These are phyloP conservation scores for Aethes cnicana DNA, from an alignment of 2,888 invertebrate genomes.

Conservation along the genomic window DNA sequence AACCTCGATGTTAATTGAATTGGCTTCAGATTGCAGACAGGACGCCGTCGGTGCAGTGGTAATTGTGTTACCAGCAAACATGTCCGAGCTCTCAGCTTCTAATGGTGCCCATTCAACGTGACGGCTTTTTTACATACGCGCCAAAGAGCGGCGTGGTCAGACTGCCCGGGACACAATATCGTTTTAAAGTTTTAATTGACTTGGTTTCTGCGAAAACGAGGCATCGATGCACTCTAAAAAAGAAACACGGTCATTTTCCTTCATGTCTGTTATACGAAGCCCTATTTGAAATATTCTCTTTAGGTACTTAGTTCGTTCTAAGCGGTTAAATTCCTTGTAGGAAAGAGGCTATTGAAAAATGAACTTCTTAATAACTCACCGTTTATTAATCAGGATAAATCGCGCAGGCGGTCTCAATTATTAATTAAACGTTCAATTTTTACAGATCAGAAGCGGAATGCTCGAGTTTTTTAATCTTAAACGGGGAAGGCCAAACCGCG, in stretches of 20 bases:
- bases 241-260: too few species aligned
- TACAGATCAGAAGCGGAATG: background rate
- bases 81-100: conserved; percentile 53
- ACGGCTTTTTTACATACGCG: conserved; percentile 46
- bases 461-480: conserved; percentile 15
- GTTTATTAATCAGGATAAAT: background rate
- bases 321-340: too few species aligned
- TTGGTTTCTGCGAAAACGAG: background rate
- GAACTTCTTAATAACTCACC: background rate
- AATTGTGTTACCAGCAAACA: conserved; percentile 73
- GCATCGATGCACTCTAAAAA: too few species aligned
- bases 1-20: conserved; percentile 77
- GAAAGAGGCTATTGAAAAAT: too few species aligned
- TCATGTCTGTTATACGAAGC: too few species aligned
- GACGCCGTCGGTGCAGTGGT: conserved; percentile 58
- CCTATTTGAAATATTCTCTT: too few species aligned
- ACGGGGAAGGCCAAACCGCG: conserved; percentile 3
- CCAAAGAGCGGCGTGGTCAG: conserved; percentile 33
- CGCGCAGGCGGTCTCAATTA: background rate
- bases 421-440: conserved; percentile 3
- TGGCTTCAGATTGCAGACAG: conserved; percentile 76
- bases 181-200: background rate
- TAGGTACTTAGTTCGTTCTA: too few species aligned
- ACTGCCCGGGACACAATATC: background rate
- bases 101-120: conserved; percentile 51